These are phyloP conservation scores for Plutomurus gul DNA, from an alignment of 1,140 invertebrate species.

Conservation along the genomic window DNA sequence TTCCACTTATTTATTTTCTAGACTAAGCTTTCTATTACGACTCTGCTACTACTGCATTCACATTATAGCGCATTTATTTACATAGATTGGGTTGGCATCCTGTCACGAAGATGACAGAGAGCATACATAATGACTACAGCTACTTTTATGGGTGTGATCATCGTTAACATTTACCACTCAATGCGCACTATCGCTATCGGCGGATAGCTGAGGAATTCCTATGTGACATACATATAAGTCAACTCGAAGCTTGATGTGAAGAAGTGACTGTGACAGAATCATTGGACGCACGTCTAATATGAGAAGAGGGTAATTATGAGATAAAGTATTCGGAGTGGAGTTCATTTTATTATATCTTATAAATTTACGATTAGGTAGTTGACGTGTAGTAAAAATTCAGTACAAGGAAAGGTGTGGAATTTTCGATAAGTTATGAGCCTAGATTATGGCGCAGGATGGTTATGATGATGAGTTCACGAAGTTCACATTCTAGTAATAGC, in stretches of 20 bases:
- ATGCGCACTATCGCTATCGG: too few species aligned
- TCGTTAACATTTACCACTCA: slow-evolving; percentile 39
- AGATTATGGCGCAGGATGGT: slow-evolving; percentile 18
- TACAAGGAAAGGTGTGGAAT: slow-evolving; percentile 16
- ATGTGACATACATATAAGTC: too few species aligned
- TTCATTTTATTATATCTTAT: too few species aligned
- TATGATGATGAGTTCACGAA: slow-evolving; percentile 36
- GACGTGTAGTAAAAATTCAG: background rate
- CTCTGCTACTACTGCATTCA: background rate
- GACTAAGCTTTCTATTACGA: background rate
- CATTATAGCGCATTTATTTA: slow-evolving; percentile 37
- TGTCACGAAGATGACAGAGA: slow-evolving; percentile 43
- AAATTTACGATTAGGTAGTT: too few species aligned
- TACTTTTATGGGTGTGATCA: slow-evolving; percentile 44
- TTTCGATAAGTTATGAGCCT: background rate
- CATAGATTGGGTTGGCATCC: slow-evolving; percentile 45
- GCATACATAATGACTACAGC: slow-evolving; percentile 41
- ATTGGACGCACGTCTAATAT: too few species aligned
- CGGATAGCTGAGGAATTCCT: too few species aligned
- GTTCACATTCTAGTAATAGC: slow-evolving; percentile 31
- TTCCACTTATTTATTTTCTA: background rate
- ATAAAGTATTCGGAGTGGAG: too few species aligned
- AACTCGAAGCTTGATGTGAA: too few species aligned
- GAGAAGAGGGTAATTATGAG: too few species aligned
- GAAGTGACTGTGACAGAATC: too few species aligned